Base-by-base conservation (phyloP, 2,888 invertebrate species). In the Eucriotettix oculatus region DNA sequence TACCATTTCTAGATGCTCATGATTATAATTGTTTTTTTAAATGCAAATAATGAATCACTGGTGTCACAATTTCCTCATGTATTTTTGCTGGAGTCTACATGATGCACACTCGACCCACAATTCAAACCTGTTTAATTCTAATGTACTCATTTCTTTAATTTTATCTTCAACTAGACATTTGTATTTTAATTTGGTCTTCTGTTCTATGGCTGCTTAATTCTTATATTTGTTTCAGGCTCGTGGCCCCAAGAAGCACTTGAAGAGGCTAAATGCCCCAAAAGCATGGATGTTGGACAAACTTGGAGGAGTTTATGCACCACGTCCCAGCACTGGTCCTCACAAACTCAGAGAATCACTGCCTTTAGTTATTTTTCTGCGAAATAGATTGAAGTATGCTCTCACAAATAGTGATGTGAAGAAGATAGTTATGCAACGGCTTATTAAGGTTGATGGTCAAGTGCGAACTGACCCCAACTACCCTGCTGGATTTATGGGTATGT, bases 231-330 rank as follows among this genome's bases (percentile, higher is more conserved):
- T 77, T 16, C 74, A 92, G 96, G 95, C 92, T 78, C 90, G 98
- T 78, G 99, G 99, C 76, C 97, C 96, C 56, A 97, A 96, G 78
- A 97, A 98, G 82, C 98, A 98, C 80, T 83, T 99, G 83, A 99
- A 99, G 87, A 95, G 99, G 78, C 83, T 99, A 72, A 88, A 91
- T 75, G 99, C 99, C 63, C 99, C 99, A 12, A 97, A 96, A 79
- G 93, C 98, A 89, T 99, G 99, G 99, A 98, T 99, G 97, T 85
- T 99, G 83, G 98, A 97, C 82, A 99, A 99, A 79, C 79, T 98
- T 70, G 94, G 95, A 66, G 98, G 98, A 72, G 94, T 92, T 62
- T 98, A 93, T 74, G 98, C 99, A 67, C 98, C 98, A 65, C 87
- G 96, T 70, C 98, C 99, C 64, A 91, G 92, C 72, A 89, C 93